Evolutionary conservation across 1,140 invertebrate genomes (phyloP), one percentile per base, ranked within the genome.

Genomic region (Drosophila oshimai): DNA sequence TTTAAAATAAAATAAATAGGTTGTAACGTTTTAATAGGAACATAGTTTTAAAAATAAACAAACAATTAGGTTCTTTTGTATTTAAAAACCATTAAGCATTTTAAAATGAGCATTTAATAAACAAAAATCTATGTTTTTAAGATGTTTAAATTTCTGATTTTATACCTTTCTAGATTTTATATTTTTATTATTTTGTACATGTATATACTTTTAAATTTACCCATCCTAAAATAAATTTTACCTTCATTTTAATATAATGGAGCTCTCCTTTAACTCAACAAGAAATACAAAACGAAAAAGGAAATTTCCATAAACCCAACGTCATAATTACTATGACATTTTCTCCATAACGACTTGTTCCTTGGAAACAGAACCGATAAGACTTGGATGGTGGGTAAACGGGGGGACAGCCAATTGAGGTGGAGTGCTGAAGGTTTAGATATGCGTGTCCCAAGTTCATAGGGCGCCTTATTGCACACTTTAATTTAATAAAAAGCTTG

Each of bases 401-500:
- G 10, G 17, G 12, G 7, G 20, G 13, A 18, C 26, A 10, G 57
- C 51, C 57, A 61, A 37, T 60, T 65, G 26, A 24, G 68, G 37
- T 13, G 51, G 28, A 6, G 18, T 13, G n/a, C 22, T 24, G 31
- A 20, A 13, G n/a, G 7, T 6, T 54, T 13, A 13, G 54, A 41
- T 76, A 44, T 83, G 78, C 78, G 78, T 81, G 78, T 55, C 37
- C 46, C 73, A 54, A 73, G 78, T 55, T 83, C 71, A 72, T 75
- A 67, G 79, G 79, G 80, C 79, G 79, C 80, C 80, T 64, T 84
- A 87, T 84, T 84, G 80, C 79, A 80, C 81, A 75, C 75, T 80
- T 84, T 84, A 86, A 84, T 84, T 84, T 86, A 84, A 84, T 84
- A 84, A 86, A 83, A 86, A 86, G 80, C 79, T 80, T 86, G 80